Evolutionary conservation across 2,797 vertebrate genomes (phyloP).

Genomic region (Lagorchestes hirsutus): DNA sequence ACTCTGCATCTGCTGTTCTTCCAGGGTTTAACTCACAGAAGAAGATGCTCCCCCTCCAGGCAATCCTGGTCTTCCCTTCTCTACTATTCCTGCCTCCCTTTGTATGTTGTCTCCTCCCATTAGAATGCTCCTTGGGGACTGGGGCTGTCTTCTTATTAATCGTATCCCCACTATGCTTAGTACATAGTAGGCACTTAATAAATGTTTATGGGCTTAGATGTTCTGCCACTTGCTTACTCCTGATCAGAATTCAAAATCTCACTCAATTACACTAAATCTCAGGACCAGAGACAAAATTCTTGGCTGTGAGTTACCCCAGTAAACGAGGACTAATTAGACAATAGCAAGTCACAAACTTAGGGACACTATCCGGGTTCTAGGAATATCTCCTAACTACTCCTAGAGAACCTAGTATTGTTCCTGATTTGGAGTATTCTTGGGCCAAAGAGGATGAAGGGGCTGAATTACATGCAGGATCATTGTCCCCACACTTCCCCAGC

Average conservation of each 20-base stretch:
- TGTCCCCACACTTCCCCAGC: not conserved
- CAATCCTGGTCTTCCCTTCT: not conserved
- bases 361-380: not conserved
- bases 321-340: not conserved
- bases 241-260: not conserved
- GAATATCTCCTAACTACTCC: not conserved
- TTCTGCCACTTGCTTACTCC: not conserved
- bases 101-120: not conserved
- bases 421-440: not conserved
- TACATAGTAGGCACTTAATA: not conserved
- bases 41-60: not conserved
- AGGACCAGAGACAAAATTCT: not conserved
- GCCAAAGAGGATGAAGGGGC: not conserved
- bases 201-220: not conserved
- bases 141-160: not conserved
- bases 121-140: not conserved
- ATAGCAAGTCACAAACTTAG: not conserved
- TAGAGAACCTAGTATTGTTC: not conserved
- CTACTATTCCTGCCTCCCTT: not conserved
- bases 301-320: not conserved
- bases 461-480: not conserved
- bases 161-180: not conserved
- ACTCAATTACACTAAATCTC: not conserved
- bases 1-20: not conserved
- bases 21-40: not conserved